These are phyloP conservation scores for Carapus acus DNA, from an alignment of 2,797 vertebrate genomes.

Conservation along the genomic window DNA sequence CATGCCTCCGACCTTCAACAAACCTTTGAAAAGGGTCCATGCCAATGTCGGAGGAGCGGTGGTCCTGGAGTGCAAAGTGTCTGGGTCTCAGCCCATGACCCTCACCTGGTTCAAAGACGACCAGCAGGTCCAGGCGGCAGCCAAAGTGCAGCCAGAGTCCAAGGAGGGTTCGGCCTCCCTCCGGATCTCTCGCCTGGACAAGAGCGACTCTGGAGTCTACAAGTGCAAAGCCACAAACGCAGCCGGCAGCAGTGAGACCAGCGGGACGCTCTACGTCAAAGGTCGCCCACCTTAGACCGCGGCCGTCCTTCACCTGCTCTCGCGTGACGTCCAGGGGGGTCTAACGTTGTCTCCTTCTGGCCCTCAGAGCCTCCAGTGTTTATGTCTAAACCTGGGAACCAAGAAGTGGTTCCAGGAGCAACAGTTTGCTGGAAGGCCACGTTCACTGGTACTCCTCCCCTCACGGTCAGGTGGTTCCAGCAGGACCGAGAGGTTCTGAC, in stretches of 20 bases:
- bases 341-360: slow-evolving; percentile 40
- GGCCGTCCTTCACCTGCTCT: no score
- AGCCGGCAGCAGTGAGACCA: slow-evolving; percentile 90
- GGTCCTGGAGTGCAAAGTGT: slow-evolving; percentile 88
- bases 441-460: slow-evolving; percentile 87
- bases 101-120: slow-evolving; percentile 93
- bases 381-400: slow-evolving; percentile 79
- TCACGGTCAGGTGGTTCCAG: slow-evolving; percentile 89
- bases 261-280: slow-evolving; percentile 91
- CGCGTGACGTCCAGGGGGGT: no score
- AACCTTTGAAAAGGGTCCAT: slow-evolving; percentile 86
- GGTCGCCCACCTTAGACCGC: slow-evolving; percentile 70
- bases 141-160: slow-evolving; percentile 81
- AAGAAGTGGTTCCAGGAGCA: slow-evolving; percentile 84
- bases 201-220: slow-evolving; percentile 86
- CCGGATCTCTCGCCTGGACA: slow-evolving; percentile 80
- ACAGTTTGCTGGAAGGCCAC: slow-evolving; percentile 80
- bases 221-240: slow-evolving; percentile 90
- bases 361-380: slow-evolving; percentile 89
- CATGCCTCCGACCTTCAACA: slow-evolving; percentile 91
- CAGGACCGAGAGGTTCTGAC: slow-evolving; percentile 83
- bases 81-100: slow-evolving; percentile 93
- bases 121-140: slow-evolving; percentile 75
- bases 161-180: slow-evolving; percentile 84
- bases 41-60: slow-evolving; percentile 74